phyloP scores from a whole-genome alignment of 2,113 vertebrate species.

The human region DNA sequence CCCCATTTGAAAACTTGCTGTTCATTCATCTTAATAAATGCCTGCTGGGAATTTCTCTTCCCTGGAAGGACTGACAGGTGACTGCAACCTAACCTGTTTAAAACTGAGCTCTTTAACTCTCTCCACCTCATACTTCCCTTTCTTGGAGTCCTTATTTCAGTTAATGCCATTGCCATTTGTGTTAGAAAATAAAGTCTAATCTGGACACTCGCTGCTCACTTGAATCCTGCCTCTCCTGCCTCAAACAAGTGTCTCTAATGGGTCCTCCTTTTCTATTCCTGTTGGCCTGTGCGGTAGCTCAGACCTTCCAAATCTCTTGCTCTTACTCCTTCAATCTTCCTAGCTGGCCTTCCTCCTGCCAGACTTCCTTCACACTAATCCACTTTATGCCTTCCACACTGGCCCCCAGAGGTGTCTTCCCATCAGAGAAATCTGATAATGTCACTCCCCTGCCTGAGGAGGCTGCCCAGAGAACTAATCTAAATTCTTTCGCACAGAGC shows the following conservation, averaged over 20 bases:
- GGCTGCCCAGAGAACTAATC: not conserved
- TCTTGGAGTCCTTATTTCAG: not conserved
- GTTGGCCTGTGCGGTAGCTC: not conserved
- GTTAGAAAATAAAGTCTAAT: not conserved
- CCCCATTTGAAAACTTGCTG: not conserved
- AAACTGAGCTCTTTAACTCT: not conserved
- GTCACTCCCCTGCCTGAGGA: not conserved
- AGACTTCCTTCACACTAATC: not conserved
- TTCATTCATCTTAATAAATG: not conserved
- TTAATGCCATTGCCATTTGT: not conserved
- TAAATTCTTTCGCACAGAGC: not conserved
- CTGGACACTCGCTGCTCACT: not conserved
- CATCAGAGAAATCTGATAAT: not conserved
- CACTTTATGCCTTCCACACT: not conserved
- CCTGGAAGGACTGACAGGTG: not conserved
- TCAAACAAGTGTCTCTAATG: rapidly evolving
- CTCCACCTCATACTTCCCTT: not conserved
- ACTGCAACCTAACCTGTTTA: not conserved
- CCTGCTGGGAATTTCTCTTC: not conserved
- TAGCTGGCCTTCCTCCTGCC: not conserved
- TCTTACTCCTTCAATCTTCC: not conserved
- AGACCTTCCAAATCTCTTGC: not conserved
- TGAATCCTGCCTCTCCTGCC: not conserved
- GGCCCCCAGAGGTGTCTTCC: not conserved
- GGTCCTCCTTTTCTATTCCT: not conserved